Percentiles rank a stretch among this genome's conserved stretches.
These are phyloP conservation scores for Torymus tubicola DNA, from an alignment of 2,888 invertebrate genomes.

Conservation along the genomic window DNA sequence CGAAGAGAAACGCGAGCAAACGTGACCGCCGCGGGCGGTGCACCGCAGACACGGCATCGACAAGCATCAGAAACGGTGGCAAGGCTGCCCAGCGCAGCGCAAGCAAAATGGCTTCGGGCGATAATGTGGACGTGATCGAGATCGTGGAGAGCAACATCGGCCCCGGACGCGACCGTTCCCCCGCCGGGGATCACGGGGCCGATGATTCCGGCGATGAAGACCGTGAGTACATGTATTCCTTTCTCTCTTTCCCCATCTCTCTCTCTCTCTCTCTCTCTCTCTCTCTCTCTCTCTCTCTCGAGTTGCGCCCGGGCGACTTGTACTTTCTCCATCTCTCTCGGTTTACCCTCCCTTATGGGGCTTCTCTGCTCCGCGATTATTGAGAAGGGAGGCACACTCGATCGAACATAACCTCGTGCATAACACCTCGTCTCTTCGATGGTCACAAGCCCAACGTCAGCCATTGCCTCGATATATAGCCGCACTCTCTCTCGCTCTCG, in stretches of 20 bases:
- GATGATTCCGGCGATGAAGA: conserved; percentile 79
- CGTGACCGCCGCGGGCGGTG: too few relatives aligned
- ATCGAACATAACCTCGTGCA: conserved; percentile 53
- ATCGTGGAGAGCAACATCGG: conserved; percentile 81
- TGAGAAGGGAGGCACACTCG: conserved; percentile 18
- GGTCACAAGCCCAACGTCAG: too few relatives aligned
- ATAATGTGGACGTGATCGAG: conserved; percentile 88
- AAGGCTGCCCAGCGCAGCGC: background rate
- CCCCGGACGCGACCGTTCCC: conserved; percentile 54
- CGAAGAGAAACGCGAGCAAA: background rate
- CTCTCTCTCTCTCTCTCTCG: too few relatives aligned
- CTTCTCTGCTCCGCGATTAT: conserved; percentile 16
- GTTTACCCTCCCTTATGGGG: conserved; percentile 12
- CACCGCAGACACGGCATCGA: background rate
- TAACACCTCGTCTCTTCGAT: too few relatives aligned
- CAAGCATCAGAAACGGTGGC: background rate
- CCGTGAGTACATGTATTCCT: conserved; percentile 75
- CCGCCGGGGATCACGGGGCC: conserved; percentile 55
- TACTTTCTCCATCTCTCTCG: background rate
- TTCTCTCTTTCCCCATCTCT: too few relatives aligned
- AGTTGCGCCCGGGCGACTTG: background rate
- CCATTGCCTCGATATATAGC: too few relatives aligned
- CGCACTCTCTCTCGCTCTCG: too few relatives aligned
- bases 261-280: background rate
- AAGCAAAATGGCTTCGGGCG: conserved; percentile 88